These are phyloP conservation scores for Cossypha dichroa DNA, from an alignment of 2,797 vertebrate genomes.

Conservation along the genomic window DNA sequence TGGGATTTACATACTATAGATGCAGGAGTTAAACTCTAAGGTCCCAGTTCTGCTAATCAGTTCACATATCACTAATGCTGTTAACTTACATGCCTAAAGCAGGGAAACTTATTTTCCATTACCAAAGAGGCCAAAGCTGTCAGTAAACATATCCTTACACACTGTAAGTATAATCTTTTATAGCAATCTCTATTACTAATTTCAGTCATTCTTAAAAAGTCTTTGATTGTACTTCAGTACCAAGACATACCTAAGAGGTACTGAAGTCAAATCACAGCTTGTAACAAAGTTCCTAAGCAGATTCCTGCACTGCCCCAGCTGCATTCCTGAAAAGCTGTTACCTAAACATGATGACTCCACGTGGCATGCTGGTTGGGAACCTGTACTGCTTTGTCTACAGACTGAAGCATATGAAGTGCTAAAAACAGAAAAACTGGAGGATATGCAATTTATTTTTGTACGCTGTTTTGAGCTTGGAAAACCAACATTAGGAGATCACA, in stretches of 20 bases:
- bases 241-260: background rate
- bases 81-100: background rate
- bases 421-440: background rate
- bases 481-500: background rate
- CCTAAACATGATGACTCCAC: background rate
- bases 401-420: background rate
- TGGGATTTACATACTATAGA: background rate
- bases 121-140: background rate
- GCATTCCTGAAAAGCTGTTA: constrained; percentile 46
- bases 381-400: background rate
- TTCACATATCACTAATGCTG: background rate
- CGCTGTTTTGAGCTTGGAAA: background rate
- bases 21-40: background rate
- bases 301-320: background rate
- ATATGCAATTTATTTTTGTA: background rate
- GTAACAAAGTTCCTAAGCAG: background rate
- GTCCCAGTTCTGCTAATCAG: background rate
- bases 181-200: background rate
- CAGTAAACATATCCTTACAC: background rate
- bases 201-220: background rate
- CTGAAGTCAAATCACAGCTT: constrained; percentile 18
- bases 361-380: background rate
- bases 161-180: background rate
- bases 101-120: background rate
- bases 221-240: background rate